Conservation (phyloP, 2,113 vertebrate species). For the Pterocles burchelli region DNA sequence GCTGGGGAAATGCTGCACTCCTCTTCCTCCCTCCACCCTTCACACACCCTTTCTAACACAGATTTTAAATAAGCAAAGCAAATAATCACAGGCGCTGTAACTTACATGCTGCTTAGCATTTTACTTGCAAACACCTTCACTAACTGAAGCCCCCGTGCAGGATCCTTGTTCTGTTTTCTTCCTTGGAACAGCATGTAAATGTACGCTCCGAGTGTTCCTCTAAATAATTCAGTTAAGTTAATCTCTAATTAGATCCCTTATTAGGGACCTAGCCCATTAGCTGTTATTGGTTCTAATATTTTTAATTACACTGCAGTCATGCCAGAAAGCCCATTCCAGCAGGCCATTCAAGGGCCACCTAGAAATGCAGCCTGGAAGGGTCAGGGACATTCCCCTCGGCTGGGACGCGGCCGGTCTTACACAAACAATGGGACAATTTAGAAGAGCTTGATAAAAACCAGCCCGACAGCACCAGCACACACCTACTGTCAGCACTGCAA, state of each 20-base stretch:
- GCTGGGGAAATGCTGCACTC: fast-evolving
- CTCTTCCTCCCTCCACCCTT: not conserved
- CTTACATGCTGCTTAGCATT: not conserved
- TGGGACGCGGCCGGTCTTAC: not conserved
- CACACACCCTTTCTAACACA: fast-evolving
- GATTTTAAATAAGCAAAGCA: not conserved
- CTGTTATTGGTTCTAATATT: not conserved
- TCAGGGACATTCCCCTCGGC: fast-evolving
- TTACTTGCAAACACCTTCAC: not conserved
- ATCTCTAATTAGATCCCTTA: not conserved
- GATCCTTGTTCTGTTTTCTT: not conserved
- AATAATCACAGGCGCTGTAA: fast-evolving
- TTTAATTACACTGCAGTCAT: not conserved
- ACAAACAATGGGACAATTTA: not conserved
- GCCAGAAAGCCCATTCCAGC: not conserved
- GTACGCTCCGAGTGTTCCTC: not conserved
- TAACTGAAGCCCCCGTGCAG: not conserved
- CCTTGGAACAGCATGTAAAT: not conserved
- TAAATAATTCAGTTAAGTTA: not conserved
- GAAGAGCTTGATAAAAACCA: not conserved
- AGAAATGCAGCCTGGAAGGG: not conserved
- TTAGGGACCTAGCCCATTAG: not conserved
- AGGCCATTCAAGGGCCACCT: not conserved
- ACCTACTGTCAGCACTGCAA: not conserved
- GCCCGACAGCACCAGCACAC: not conserved